These are phyloP conservation scores for Nesoenas mayeri DNA, from an alignment of 2,113 vertebrate species.

Conservation along the genomic window DNA sequence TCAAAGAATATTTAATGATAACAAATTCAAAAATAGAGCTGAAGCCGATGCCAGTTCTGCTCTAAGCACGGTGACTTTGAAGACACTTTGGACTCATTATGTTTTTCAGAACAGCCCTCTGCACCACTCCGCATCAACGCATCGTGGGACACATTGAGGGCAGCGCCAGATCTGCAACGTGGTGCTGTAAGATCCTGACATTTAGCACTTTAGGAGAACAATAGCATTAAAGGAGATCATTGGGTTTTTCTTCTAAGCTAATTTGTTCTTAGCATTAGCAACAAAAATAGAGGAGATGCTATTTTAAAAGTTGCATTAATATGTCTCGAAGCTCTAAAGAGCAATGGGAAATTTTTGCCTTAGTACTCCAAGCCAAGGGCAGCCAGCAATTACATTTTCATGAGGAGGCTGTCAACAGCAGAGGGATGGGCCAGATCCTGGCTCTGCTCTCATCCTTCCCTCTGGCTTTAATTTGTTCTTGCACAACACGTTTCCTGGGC, in stretches of 20 bases:
- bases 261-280: conserved; percentile 38
- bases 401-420: conserved; percentile 30
- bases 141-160: conserved; percentile 27
- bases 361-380: conserved; percentile 40
- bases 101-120: not conserved
- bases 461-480: not conserved
- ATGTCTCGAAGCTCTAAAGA: not conserved
- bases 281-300: conserved; percentile 47
- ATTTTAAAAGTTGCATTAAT: conserved; percentile 55
- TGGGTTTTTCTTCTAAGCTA: conserved; percentile 5
- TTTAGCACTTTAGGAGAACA: conserved; percentile 38
- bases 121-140: not conserved
- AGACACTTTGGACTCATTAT: not conserved
- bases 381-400: conserved; percentile 28
- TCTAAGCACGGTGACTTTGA: conserved; percentile 16
- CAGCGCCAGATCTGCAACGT: not conserved
- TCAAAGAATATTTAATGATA: not conserved
- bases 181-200: conserved; percentile 6
- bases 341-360: not conserved
- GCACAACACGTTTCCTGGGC: not conserved
- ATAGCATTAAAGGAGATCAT: conserved; percentile 12
- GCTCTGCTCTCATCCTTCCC: not conserved
- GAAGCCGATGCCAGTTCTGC: not conserved
- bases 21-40: not conserved
- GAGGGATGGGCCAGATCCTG: not conserved